These are phyloP conservation scores for Drosophila kanekoi DNA, from an alignment of 2,888 invertebrate species.

Conservation along the genomic window DNA sequence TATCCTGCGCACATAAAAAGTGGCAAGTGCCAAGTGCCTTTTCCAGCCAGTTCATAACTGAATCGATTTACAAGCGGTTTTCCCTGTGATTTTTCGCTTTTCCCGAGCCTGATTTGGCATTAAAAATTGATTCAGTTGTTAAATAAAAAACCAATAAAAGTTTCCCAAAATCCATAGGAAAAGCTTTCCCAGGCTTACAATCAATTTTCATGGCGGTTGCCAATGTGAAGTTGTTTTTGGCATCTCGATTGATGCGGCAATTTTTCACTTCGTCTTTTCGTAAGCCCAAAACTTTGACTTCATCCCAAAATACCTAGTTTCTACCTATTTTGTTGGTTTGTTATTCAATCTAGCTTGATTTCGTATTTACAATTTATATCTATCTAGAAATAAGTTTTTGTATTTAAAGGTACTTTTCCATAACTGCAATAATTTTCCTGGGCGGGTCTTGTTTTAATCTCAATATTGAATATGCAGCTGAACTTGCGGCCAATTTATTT, in stretches of 20 bases:
- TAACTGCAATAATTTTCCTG: no score
- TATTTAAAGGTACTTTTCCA: neutral
- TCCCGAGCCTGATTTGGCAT: neutral
- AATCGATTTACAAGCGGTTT: conserved; percentile 7
- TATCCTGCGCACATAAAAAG: conserved; percentile 12
- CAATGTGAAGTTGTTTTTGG: no score
- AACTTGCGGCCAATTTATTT: neutral
- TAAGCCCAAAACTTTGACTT: neutral
- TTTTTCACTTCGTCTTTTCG: neutral
- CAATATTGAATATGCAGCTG: no score
- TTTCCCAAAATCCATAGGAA: no score
- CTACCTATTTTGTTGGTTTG: no score
- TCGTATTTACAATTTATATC: neutral
- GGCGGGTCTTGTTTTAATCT: no score
- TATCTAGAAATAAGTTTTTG: neutral
- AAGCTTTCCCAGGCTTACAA: no score
- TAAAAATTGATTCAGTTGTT: neutral
- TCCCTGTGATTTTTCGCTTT: neutral
- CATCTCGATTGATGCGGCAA: no score
- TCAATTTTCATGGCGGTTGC: neutral
- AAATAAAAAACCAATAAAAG: neutral
- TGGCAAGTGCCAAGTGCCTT: conserved; percentile 13
- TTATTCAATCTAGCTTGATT: neutral
- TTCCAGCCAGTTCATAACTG: neutral
- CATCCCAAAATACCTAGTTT: no score